Evolutionary conservation across 2,888 invertebrate species (phyloP), one percentile per base, ranked within the genome.

Genomic region (Acleris literana): DNA sequence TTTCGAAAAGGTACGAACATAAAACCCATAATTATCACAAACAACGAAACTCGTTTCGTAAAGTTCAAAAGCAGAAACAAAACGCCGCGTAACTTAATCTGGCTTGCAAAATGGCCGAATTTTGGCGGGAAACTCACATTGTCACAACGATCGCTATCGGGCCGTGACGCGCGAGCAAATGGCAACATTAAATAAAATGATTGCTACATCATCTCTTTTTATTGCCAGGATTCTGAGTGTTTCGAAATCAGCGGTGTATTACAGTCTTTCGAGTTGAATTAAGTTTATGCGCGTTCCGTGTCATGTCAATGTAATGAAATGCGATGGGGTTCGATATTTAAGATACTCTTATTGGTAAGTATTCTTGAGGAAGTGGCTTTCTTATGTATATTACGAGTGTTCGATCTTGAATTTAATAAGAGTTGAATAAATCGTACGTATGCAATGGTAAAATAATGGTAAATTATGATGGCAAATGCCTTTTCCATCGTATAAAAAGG

Each of bases 131-230:
- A 77, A 74, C 76, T 74, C 66, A 71, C 69, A 69, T 69, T 75
- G 70, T 71, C 70, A 64, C 80, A 81, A 83, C 55, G 80, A 84
- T 83, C 82, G 71, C 48, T 59, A 65, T 70, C 71, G 74, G 66
- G 69, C 77, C 77, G 70, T 69, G 74, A 71, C 74, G 71, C 71
- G 73, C 73, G 75, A 71, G 76, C 78, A 80, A 84, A 83, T 79
- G 79, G 72, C 80, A 72, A 71, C 71, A 82, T 83, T 83, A 85
- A 78, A 69, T 68, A 70, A 71, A 82, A 74, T 78, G 77, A 82
- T 81, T 73, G 74, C 78, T 67, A 71, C 74, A 75, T 78, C 51
- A 20, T 75, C 54, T 48, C 51, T 48, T 70, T 71, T 68, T 62
- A 60, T 66, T 62, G 54, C 52, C 53, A 33, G 22, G 54, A 65